phyloP scores from a whole-genome alignment of 2,888 invertebrate species.

The Hemistola chrysoprasaria region DNA sequence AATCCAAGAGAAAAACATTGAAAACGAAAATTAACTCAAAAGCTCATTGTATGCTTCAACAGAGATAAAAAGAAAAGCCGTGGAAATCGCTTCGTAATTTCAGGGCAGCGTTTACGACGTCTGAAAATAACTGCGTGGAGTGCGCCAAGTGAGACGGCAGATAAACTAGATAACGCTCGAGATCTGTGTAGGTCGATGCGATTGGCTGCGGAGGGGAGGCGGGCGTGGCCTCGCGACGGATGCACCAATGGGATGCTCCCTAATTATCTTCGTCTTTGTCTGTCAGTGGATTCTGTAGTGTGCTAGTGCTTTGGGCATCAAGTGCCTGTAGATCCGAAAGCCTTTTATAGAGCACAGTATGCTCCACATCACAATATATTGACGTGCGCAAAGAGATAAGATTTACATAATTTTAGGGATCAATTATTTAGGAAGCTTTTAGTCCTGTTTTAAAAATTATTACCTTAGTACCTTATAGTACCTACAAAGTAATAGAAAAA shows the following conservation, averaged over 20 bases:
- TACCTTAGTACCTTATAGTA: too few relatives aligned
- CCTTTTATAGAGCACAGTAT: conserved; percentile 11
- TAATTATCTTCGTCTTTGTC: conserved; percentile 82
- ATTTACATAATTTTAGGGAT: too few relatives aligned
- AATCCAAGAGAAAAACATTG: neutral
- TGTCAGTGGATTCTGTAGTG: conserved; percentile 73
- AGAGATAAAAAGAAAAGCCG: conserved; percentile 17
- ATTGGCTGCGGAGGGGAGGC: conserved; percentile 63
- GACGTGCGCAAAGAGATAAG: too few relatives aligned
- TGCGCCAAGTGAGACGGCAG: conserved; percentile 76
- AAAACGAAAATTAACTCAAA: neutral
- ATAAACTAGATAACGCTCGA: conserved; percentile 80
- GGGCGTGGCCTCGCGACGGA: conserved; percentile 78
- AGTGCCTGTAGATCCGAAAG: conserved; percentile 15
- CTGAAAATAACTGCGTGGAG: conserved; percentile 67
- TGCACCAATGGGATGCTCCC: conserved; percentile 83
- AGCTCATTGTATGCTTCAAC: conserved; percentile 7
- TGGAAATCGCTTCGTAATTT: conserved; percentile 27
- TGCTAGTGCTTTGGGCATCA: conserved; percentile 45
- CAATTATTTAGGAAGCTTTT: too few relatives aligned
- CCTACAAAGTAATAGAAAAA: too few relatives aligned
- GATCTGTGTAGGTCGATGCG: conserved; percentile 74
- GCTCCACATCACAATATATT: too few relatives aligned
- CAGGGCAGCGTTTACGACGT: conserved; percentile 35
- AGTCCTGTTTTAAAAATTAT: too few relatives aligned